These are phyloP conservation scores for Vanacampus margaritifer DNA, from an alignment of 2,113 vertebrate genomes.

Conservation along the genomic window DNA sequence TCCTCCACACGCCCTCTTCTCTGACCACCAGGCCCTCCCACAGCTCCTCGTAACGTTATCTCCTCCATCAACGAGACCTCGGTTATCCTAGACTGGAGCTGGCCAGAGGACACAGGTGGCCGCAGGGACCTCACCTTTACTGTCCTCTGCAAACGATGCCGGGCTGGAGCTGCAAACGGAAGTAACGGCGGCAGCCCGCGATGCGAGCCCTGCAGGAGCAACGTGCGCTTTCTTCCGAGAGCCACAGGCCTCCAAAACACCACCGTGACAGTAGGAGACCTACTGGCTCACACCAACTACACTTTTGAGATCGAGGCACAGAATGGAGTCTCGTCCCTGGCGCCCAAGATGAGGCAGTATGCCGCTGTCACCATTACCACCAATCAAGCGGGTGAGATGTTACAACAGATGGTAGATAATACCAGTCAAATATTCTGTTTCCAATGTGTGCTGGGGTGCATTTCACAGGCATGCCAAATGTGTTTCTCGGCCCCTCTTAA, in stretches of 20 bases:
- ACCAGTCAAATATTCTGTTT: slow-evolving; percentile 3
- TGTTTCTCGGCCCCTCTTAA: neutral
- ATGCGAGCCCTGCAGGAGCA: slow-evolving; percentile 86
- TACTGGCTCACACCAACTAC: slow-evolving; percentile 97
- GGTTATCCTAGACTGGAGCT: slow-evolving; percentile 96
- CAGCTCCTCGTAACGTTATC: slow-evolving; percentile 92
- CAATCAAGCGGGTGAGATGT: slow-evolving; percentile 90
- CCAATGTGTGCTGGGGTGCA: neutral
- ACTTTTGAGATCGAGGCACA: slow-evolving; percentile 93
- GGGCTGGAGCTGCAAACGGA: slow-evolving; percentile 36
- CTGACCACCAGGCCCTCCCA: slow-evolving; percentile 80
- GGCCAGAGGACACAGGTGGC: slow-evolving; percentile 90
- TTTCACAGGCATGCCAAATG: slow-evolving; percentile 2
- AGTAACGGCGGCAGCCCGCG: slow-evolving; percentile 37
- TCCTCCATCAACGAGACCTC: slow-evolving; percentile 98
- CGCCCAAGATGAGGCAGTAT: slow-evolving; percentile 78
- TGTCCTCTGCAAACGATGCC: slow-evolving; percentile 90
- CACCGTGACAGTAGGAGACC: slow-evolving; percentile 88
- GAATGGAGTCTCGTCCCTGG: slow-evolving; percentile 87
- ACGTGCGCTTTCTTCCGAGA: slow-evolving; percentile 87
- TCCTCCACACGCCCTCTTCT: slow-evolving; percentile 1
- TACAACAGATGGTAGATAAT: neutral
- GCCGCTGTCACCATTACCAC: slow-evolving; percentile 95
- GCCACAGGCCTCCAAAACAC: slow-evolving; percentile 86
- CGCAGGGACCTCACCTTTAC: slow-evolving; percentile 90